phyloP scores from a whole-genome alignment of 2,113 vertebrate species.

The Actinemys pallida region DNA sequence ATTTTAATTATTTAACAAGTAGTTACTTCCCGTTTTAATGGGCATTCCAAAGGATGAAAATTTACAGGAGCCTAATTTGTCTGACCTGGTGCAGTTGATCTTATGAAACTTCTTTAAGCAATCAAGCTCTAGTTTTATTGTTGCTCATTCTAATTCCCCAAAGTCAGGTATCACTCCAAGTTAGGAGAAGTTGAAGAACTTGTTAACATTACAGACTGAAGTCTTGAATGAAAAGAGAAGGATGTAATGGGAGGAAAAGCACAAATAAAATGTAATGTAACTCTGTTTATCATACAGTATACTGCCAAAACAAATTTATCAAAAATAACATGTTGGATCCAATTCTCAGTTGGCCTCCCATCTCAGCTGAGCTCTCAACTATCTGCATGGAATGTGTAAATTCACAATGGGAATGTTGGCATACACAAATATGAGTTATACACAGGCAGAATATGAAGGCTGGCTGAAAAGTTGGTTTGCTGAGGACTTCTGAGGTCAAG shows the following conservation, averaged over 20 bases:
- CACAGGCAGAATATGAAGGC: not conserved
- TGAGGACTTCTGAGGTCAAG: not conserved
- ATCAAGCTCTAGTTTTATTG: not conserved
- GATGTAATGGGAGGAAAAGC: not conserved
- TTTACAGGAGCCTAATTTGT: not conserved
- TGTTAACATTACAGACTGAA: not conserved
- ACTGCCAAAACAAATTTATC: conserved; percentile 9
- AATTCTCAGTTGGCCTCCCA: not conserved
- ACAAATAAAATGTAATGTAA: conserved; percentile 18
- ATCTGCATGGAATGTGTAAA: not conserved
- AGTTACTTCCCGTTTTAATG: not conserved
- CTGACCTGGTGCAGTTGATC: not conserved
- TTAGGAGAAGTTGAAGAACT: not conserved
- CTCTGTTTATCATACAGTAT: conserved; percentile 26
- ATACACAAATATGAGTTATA: conserved; percentile 19
- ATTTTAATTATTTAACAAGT: not conserved
- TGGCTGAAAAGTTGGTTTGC: not conserved
- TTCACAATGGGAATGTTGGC: conserved; percentile 22
- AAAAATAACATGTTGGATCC: conserved; percentile 14
- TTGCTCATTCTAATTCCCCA: not conserved
- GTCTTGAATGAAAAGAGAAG: not conserved
- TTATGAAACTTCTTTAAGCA: not conserved
- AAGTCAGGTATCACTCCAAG: conserved; percentile 11
- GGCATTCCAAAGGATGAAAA: not conserved
- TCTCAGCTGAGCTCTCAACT: not conserved